Evolutionary conservation across 2,888 invertebrate species (phyloP).

Genomic region (Caenorhabditis zanzibari): DNA sequence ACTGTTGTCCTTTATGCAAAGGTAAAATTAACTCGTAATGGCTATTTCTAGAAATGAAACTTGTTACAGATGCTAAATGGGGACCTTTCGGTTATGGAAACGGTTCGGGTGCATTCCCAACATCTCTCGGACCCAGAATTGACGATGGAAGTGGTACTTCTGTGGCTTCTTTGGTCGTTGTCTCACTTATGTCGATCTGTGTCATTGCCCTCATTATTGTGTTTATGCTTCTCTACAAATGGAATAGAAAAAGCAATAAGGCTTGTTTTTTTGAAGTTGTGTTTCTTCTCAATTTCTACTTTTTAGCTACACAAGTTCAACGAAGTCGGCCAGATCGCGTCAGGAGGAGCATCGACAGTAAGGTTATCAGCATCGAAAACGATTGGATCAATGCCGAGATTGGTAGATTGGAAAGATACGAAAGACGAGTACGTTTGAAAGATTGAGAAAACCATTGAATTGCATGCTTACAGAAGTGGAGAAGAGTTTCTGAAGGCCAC

Average conservation of each 20-base stretch:
- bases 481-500: conserved; percentile 56
- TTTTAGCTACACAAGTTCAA: conserved; percentile 66
- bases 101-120: conserved; percentile 36
- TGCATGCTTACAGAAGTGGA: conserved; percentile 43
- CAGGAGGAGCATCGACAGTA: conserved; percentile 67
- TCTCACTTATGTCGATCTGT: conserved; percentile 60
- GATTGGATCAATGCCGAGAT: conserved; percentile 73
- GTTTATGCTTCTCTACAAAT: conserved; percentile 75
- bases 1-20: conserved; percentile 85
- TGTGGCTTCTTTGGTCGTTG: conserved; percentile 44
- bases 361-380: conserved; percentile 70
- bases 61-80: conserved; percentile 64
- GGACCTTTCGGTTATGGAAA: conserved; percentile 65
- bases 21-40: conserved; percentile 82
- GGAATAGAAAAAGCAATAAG: conserved; percentile 69
- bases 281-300: background rate
- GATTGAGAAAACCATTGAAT: no score
- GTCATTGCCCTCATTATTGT: conserved; percentile 69
- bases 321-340: conserved; percentile 63
- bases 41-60: no score
- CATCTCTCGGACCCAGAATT: conserved; percentile 44
- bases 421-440: conserved; percentile 40
- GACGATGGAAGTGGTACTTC: conserved; percentile 31
- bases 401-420: conserved; percentile 70
- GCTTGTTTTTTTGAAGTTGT: conserved; percentile 19